Evolutionary conservation across 2,888 invertebrate genomes (phyloP).

Genomic region (Bruchidius siliquastri): DNA sequence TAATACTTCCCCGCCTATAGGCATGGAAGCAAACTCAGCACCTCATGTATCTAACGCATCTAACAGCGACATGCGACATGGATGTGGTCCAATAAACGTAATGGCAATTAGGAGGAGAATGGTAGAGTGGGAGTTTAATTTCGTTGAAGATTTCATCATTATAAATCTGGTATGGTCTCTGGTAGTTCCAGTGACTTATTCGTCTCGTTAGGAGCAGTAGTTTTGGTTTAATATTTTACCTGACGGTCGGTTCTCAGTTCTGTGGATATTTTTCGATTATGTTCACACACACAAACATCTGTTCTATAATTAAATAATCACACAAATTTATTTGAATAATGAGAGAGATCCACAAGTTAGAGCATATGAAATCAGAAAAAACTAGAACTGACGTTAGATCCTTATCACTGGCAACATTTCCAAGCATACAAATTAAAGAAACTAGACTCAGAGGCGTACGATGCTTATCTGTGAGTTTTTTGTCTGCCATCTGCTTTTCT

Average conservation of each 20-base stretch:
- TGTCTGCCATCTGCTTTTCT: too few species aligned
- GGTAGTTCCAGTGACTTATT: constrained; percentile 38
- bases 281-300: not conserved
- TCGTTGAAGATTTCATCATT: constrained; percentile 45
- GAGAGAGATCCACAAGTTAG: too few species aligned
- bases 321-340: too few species aligned
- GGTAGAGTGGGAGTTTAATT: constrained; percentile 38
- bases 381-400: too few species aligned
- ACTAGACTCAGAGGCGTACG: too few species aligned
- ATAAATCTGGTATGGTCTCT: constrained; percentile 44
- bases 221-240: not conserved
- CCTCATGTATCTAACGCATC: not conserved
- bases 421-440: too few species aligned
- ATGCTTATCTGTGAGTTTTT: too few species aligned
- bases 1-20: not conserved
- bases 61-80: not conserved
- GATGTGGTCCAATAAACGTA: constrained; percentile 7
- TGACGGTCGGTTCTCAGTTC: not conserved
- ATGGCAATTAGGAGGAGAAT: constrained; percentile 33
- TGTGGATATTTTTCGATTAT: not conserved
- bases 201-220: constrained; percentile 24
- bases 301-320: too few species aligned
- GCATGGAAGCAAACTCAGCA: not conserved
- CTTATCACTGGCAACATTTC: too few species aligned
- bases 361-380: too few species aligned